phyloP scores from a whole-genome alignment of 2,888 invertebrate genomes.

The Thereva nobilitata region DNA sequence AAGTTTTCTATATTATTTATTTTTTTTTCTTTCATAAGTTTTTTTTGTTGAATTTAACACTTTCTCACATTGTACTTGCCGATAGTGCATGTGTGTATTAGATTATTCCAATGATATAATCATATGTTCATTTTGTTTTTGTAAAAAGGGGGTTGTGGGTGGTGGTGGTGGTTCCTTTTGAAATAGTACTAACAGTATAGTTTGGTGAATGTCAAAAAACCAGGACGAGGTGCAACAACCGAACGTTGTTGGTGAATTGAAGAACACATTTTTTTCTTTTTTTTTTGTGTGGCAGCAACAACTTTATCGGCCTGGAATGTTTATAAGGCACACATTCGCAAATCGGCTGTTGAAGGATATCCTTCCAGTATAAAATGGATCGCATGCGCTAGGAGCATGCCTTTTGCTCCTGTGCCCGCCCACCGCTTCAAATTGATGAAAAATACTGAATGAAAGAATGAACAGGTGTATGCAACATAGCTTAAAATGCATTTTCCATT shows the following conservation, averaged over 20 bases:
- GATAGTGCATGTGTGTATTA: no score
- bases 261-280: not conserved
- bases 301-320: slow-evolving; percentile 17
- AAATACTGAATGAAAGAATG: slow-evolving; percentile 33
- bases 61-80: no score
- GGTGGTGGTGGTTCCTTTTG: no score
- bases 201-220: not conserved
- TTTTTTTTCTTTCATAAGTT: no score
- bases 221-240: slow-evolving; percentile 28
- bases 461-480: slow-evolving; percentile 29
- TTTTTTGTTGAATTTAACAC: no score
- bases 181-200: no score
- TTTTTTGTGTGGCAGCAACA: not conserved
- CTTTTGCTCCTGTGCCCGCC: slow-evolving; percentile 31
- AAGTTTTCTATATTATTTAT: no score
- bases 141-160: no score
- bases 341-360: not conserved
- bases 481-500: slow-evolving; percentile 21
- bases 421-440: slow-evolving; percentile 21
- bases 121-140: no score
- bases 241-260: slow-evolving; percentile 10
- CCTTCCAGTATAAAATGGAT: not conserved
- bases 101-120: no score
- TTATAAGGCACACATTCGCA: slow-evolving; percentile 6
- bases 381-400: slow-evolving; percentile 32